Evolutionary conservation across 2,113 vertebrate genomes (phyloP).

Genomic region (Rhea pennata): DNA sequence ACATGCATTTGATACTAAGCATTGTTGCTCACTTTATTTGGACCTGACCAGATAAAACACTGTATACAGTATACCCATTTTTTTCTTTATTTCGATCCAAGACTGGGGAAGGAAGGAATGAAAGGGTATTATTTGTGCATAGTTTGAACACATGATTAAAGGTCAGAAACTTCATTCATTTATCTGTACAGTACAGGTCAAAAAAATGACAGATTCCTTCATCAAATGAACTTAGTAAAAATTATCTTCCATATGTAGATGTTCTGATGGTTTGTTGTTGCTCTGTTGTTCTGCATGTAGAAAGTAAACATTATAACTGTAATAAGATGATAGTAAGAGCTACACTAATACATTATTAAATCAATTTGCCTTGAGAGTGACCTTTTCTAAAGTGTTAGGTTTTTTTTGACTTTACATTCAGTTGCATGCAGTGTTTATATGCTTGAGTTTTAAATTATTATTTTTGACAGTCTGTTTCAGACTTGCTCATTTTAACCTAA

Average conservation of each 20-base stretch:
- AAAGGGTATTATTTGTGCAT: background rate
- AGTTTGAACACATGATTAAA: background rate
- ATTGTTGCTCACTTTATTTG: background rate
- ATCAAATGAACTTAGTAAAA: background rate
- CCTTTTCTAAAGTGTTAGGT: background rate
- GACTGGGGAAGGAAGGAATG: background rate
- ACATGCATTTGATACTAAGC: background rate
- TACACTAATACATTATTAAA: background rate
- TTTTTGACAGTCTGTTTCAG: constrained; percentile 19
- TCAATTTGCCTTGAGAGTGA: background rate
- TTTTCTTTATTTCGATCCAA: background rate
- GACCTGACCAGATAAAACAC: background rate
- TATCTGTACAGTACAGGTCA: background rate
- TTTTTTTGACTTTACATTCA: background rate
- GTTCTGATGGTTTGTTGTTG: background rate
- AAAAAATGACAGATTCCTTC: background rate
- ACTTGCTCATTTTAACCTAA: background rate
- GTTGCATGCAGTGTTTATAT: background rate
- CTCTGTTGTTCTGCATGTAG: background rate
- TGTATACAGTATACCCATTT: background rate
- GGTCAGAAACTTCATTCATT: background rate
- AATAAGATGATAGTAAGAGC: background rate
- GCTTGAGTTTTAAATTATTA: constrained; percentile 15
- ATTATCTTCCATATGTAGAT: background rate
- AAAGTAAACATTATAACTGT: background rate